Evolutionary conservation across 2,113 vertebrate genomes (phyloP), one percentile per base, ranked within the genome.

Genomic region (Pycnonotus jocosus): DNA sequence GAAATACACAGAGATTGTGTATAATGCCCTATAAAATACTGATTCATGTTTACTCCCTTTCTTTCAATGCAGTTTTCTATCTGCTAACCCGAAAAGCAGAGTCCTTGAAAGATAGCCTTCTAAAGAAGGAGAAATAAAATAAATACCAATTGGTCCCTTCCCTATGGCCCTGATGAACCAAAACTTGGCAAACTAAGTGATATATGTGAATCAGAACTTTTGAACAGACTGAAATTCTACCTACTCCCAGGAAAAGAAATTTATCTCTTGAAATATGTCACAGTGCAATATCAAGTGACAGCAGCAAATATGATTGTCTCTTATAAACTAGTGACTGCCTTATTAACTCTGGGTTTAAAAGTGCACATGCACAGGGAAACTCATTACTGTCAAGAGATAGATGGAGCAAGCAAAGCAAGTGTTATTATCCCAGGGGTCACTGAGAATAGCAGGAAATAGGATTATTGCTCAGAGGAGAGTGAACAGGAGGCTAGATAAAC

Each of bases 311-410:
- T 65, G 37, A 56, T 61, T 79, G 37, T 48, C 53, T 81, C 17
- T 69, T 69, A 61, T 76, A 89, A 83, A 61, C n/a, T 72, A 81
- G 14, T 71, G 40, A 50, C 61, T 85, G 42, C 62, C 33, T 82
- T 94, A 76, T 90, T 91, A 95, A 90, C 66, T 61, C 50, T 30
- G 38, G 13, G 23, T 82, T 87, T 92, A 61, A 94, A 91, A 91
- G 86, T 76, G n/a, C 58, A 54, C 25, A 7, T 33, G 42, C 3
- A 5, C 31, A 81, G 40, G 37, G 31, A 61, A 87, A 57, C 31
- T 84, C 83, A 89, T 89, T 93, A 72, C n/a, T 71, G 47, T 16
- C n/a, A 61, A 38, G 44, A 79, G n/a, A 91, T 38, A 25, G 65
- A 45, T 6, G 14, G 23, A 91, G 48, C 35, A 68, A 79, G 23